Conservation (phyloP, 92 coral and sea anemone species). For the Meandrina meandrites region DNA sequence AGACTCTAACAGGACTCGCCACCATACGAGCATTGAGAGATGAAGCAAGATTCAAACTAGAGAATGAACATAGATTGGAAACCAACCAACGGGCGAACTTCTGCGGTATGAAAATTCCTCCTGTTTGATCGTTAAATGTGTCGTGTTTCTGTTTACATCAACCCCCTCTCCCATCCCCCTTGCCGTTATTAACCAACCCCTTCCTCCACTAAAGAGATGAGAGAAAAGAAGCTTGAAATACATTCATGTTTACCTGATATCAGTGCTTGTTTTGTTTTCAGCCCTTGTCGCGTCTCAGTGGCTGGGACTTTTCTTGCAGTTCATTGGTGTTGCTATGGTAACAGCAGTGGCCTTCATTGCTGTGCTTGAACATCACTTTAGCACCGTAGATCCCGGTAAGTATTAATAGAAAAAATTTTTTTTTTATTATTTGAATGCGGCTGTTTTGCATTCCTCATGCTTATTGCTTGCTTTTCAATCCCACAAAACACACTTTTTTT, state of each 20-base stretch:
- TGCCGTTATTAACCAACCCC: no score
- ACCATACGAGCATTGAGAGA: slow-evolving; percentile 98
- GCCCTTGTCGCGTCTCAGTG: slow-evolving; percentile 97
- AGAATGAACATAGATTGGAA: slow-evolving; percentile 81
- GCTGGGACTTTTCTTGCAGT: slow-evolving; percentile 88
- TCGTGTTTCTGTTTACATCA: neutral
- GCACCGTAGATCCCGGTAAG: slow-evolving; percentile 93
- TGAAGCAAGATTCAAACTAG: slow-evolving; percentile 67
- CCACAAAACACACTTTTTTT: no score
- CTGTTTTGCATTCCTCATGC: neutral
- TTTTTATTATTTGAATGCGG: neutral
- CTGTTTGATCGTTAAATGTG: neutral
- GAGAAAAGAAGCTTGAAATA: no score
- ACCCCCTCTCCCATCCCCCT: no score
- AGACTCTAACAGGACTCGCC: slow-evolving; percentile 86
- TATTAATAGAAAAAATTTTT: neutral
- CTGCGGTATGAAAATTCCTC: slow-evolving; percentile 69
- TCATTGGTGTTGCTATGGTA: slow-evolving; percentile 98
- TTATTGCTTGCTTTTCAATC: neutral
- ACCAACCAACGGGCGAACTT: slow-evolving; percentile 89
- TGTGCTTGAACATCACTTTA: slow-evolving; percentile 92
- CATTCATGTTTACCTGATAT: neutral
- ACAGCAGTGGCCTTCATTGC: slow-evolving; percentile 97
- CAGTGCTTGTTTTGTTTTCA: neutral
- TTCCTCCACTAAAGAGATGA: no score